phyloP scores from a whole-genome alignment of 2,113 vertebrate genomes.

The Nicator chloris region DNA sequence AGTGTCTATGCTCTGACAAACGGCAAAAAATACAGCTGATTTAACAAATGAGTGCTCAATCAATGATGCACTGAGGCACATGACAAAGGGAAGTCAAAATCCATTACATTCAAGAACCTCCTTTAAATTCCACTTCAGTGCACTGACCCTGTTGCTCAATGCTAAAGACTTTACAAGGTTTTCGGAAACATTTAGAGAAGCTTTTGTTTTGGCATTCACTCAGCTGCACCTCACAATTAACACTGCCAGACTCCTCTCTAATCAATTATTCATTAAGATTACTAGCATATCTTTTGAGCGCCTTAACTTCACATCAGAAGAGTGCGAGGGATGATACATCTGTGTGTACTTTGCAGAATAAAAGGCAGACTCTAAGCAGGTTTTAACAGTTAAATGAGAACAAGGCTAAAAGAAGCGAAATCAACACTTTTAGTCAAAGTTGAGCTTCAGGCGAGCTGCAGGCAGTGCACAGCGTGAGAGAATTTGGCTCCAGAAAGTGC shows the following conservation, averaged over 20 bases:
- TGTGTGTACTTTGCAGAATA: slow-evolving; percentile 73
- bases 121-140: slow-evolving; percentile 85
- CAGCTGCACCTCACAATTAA: slow-evolving; percentile 74
- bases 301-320: slow-evolving; percentile 69
- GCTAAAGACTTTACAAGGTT: slow-evolving; percentile 77
- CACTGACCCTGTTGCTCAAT: slow-evolving; percentile 78
- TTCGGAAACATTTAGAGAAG: slow-evolving; percentile 69
- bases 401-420: slow-evolving; percentile 90
- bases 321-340: slow-evolving; percentile 64
- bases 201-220: slow-evolving; percentile 69
- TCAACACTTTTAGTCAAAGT: slow-evolving; percentile 92
- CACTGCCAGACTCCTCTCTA: slow-evolving; percentile 67
- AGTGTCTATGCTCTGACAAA: slow-evolving; percentile 46
- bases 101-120: slow-evolving; percentile 83
- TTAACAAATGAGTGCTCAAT: slow-evolving; percentile 90
- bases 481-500: slow-evolving; percentile 85
- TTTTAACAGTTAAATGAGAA: slow-evolving; percentile 86
- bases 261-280: slow-evolving; percentile 76
- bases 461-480: slow-evolving; percentile 84
- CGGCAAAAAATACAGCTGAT: slow-evolving; percentile 77
- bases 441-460: slow-evolving; percentile 90
- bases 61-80: slow-evolving; percentile 84
- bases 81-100: slow-evolving; percentile 90
- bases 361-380: slow-evolving; percentile 77
- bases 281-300: slow-evolving; percentile 70